Percentiles rank a stretch among this genome's conserved stretches.
phyloP scores from a whole-genome alignment of 2,797 vertebrate species.

The Ctenopoma multispine region DNA sequence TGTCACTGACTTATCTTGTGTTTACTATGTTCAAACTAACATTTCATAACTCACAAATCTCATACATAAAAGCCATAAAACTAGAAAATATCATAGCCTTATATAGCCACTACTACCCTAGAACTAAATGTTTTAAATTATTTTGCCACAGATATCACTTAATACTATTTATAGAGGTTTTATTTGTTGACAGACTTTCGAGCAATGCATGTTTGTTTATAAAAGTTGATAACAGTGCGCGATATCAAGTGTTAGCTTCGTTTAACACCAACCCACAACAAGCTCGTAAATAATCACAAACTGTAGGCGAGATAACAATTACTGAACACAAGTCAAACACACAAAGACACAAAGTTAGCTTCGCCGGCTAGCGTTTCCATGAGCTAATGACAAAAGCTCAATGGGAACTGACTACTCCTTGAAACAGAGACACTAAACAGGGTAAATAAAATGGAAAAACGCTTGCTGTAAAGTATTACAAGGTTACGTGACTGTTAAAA shows the following conservation, averaged over 20 bases:
- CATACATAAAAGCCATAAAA: slow-evolving; percentile 1
- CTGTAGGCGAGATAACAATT: slow-evolving; percentile 23
- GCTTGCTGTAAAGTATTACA: background rate
- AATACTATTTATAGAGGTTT: slow-evolving; percentile 18
- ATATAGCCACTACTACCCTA: background rate
- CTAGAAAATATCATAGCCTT: background rate
- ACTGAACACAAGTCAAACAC: slow-evolving; percentile 65
- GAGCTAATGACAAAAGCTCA: slow-evolving; percentile 81
- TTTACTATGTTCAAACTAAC: slow-evolving; percentile 39
- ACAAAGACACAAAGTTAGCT: slow-evolving; percentile 80
- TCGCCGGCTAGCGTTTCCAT: slow-evolving; percentile 67
- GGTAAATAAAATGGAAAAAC: slow-evolving; percentile 23
- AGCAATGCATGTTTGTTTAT: slow-evolving; percentile 29
- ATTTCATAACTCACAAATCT: slow-evolving; percentile 11
- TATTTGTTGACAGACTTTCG: slow-evolving; percentile 59
- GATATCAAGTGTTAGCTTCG: background rate
- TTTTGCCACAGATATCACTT: slow-evolving; percentile 23
- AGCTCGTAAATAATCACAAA: slow-evolving; percentile 12
- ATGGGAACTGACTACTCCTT: slow-evolving; percentile 71
- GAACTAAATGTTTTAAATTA: slow-evolving; percentile 20
- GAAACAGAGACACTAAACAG: slow-evolving; percentile 36
- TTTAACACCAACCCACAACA: slow-evolving; percentile 3
- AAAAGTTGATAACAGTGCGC: slow-evolving; percentile 16
- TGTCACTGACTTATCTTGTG: background rate
- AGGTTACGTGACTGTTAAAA: background rate